Evolutionary conservation across 2,113 vertebrate species (phyloP), one percentile per base, ranked within the genome.

Genomic region (Chaetops frenatus): DNA sequence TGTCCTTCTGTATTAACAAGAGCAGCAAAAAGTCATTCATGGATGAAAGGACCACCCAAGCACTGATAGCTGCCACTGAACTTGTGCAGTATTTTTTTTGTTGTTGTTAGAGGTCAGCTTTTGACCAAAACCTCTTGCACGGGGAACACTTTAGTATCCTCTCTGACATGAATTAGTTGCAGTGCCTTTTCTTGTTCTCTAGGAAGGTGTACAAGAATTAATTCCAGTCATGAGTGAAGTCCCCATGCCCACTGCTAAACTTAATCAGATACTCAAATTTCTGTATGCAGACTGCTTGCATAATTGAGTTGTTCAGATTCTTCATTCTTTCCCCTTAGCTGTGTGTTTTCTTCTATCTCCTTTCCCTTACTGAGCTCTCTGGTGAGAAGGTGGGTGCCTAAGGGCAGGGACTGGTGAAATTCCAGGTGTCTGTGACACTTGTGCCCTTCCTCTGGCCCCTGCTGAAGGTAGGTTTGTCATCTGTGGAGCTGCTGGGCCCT

Each of bases 341-440:
- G 0, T 31, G 3, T 60, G 9, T 29, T 40, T 42, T 47, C 17
- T 20, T 48, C 6, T 36, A 0, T 53, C 20, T 66, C 22, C 15
- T 62, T 60, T 92, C 10, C 28, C 22, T 56, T 65, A 35, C 33
- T 64, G 45, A 42, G 22, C 27, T 60, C 7, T 61, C 33, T 45
- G 14, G 31, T 67, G 50, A 23, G 60, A 80, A 60, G 11, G 14
- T 73, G 45, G 42, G 57, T 81, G 16, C n/a, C 15, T n/a, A 7
- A 56, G 36, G 62, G 40, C 51, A 40, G 54, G 38, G 23, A 24
- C 23, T 62, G 69, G 27, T 47, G n/a, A 18, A 36, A 23, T 85
- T 53, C 40, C 36, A n/a, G 36, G 45, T 78, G n/a, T 17, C 44
- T 81, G n/a, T 33, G n/a, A 77, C 53, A 12, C 15, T 45, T 69